These are phyloP conservation scores for Cabera pusaria DNA, from an alignment of 2,888 invertebrate genomes.

Conservation along the genomic window DNA sequence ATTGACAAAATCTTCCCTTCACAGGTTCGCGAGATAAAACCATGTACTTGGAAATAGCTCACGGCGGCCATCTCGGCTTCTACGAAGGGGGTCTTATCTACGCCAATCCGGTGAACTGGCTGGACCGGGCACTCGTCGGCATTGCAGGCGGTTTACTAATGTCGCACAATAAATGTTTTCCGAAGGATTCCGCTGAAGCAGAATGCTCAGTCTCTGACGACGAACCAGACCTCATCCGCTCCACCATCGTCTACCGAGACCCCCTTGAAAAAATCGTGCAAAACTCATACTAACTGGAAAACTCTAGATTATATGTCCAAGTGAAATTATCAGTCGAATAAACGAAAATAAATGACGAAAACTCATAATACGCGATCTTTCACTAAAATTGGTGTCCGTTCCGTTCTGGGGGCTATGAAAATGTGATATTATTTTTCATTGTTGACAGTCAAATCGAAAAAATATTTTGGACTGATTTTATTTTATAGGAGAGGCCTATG, in stretches of 20 bases:
- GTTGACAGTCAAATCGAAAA: no score
- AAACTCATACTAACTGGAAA: no score
- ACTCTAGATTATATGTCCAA: no score
- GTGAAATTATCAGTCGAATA: no score
- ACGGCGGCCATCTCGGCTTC: slow-evolving; percentile 97
- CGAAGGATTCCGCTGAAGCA: slow-evolving; percentile 39
- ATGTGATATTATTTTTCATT: no score
- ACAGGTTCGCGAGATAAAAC: slow-evolving; percentile 86
- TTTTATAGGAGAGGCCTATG: no score
- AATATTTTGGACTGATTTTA: no score
- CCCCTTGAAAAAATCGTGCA: slow-evolving; percentile 68
- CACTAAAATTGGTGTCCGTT: no score
- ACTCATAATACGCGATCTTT: no score
- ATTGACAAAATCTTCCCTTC: no score
- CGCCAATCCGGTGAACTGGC: slow-evolving; percentile 96
- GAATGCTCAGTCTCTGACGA: slow-evolving; percentile 44
- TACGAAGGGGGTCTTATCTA: slow-evolving; percentile 95
- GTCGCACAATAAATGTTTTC: slow-evolving; percentile 75
- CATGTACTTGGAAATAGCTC: slow-evolving; percentile 91
- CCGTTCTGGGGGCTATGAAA: no score
- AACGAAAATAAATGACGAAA: no score
- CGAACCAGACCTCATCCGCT: slow-evolving; percentile 70
- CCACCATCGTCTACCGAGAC: slow-evolving; percentile 69
- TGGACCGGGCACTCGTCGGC: slow-evolving; percentile 94
- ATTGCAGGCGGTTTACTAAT: slow-evolving; percentile 89